Base-by-base conservation (phyloP, 2,113 vertebrate species). In the Cygnus buccinator region DNA sequence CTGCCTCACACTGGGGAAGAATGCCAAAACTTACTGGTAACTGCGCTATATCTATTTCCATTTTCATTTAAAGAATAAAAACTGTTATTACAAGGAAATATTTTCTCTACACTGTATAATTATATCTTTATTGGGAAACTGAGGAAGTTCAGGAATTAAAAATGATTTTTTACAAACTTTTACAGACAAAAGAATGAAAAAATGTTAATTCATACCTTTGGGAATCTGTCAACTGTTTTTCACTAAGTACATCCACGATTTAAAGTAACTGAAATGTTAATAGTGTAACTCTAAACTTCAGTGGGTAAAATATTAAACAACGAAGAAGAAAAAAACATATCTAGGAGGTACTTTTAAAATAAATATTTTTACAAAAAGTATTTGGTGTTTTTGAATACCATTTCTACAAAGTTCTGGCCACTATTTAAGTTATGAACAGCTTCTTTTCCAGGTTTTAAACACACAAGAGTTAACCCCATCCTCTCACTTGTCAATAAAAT, bases 1-100 rank as follows among this genome's bases (percentile, higher is more conserved):
- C 20, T 66, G 26, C 73, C 84, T 61, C 44, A 85, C 31, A 77
- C 19, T 82, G 29, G 29, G n/a, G 65, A 84, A 68, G 63, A 94
- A 88, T 83, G 25, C 21, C 68, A 43, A 35, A 70, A 76, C 66
- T 63, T 52, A 66, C 37, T 85, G 52, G 6, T 39, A 63, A 63
- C 13, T 67, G n/a, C 87, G 75, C 6, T 35, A 41, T 3, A 3
- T 76, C 88, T 81, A 37, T 61, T 84, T 84, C 84, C 25, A 43
- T 81, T 84, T 80, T 92, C 31, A 76, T 72, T 90, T 84, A 88
- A 90, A 89, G 61, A 92, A 76, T 11, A 9, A 83, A 88, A 93
- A 37, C 12, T 75, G 16, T 46, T 85, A 63, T 39, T 68, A 75
- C 9, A 79, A 83, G 25, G 9, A 84, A 78, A 63, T 1, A 28